phyloP scores from a whole-genome alignment of 2,797 vertebrate genomes.

The Bucorvus abyssinicus region DNA sequence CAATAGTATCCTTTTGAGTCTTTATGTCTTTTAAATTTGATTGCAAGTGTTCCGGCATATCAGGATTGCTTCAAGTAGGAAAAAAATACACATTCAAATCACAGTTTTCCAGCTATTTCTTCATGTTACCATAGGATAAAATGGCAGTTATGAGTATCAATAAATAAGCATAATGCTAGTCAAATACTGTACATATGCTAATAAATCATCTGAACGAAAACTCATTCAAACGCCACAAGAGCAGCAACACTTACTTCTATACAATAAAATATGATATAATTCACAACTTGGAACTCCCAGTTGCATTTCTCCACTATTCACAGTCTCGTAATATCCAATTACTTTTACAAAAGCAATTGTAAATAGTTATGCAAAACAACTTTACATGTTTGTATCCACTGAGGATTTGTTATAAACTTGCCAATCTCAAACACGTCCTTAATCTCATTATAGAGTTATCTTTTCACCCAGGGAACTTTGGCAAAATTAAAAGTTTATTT shows the following conservation, averaged over 20 bases:
- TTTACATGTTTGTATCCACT: slow-evolving; percentile 41
- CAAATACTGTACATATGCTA: neutral
- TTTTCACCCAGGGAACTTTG: neutral
- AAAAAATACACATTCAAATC: neutral
- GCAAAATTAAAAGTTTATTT: slow-evolving; percentile 52
- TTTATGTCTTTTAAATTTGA: neutral
- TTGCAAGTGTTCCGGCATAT: neutral
- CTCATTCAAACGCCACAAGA: slow-evolving; percentile 21
- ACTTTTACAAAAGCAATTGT: slow-evolving; percentile 54
- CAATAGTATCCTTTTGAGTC: neutral
- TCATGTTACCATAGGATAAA: neutral
- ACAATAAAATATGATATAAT: slow-evolving; percentile 61
- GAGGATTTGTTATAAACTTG: slow-evolving; percentile 58
- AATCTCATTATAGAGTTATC: slow-evolving; percentile 60
- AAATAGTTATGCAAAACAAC: slow-evolving; percentile 49
- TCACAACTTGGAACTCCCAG: slow-evolving; percentile 33
- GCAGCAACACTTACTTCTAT: neutral
- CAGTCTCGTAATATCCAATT: slow-evolving; percentile 52
- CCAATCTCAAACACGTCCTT: slow-evolving; percentile 38
- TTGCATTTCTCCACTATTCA: slow-evolving; percentile 51
- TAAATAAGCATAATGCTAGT: slow-evolving; percentile 25
- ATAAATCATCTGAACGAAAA: slow-evolving; percentile 48
- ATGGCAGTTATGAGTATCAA: neutral
- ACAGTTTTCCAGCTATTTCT: neutral
- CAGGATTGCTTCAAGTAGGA: neutral